phyloP scores from a whole-genome alignment of 2,113 vertebrate genomes.

The Zingel zingel region DNA sequence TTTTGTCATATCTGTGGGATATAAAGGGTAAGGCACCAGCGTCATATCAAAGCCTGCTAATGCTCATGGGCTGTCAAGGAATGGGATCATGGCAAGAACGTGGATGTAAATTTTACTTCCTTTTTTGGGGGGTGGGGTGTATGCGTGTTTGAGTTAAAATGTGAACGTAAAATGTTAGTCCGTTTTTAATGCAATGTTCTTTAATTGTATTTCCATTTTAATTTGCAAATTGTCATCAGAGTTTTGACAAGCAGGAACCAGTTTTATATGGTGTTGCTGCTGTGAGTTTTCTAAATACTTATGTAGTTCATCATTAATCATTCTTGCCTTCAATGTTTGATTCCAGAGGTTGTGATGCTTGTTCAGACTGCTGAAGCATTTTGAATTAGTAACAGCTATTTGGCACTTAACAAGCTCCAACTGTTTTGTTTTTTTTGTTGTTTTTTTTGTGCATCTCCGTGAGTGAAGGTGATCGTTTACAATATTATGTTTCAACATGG shows the following conservation, averaged over 20 bases:
- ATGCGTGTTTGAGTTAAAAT: slow-evolving; percentile 75
- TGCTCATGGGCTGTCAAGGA: slow-evolving; percentile 59
- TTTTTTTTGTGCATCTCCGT: slow-evolving; percentile 59
- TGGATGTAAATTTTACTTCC: slow-evolving; percentile 67
- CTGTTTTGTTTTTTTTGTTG: neutral
- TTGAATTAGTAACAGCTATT: slow-evolving; percentile 66
- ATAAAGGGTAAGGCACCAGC: slow-evolving; percentile 74
- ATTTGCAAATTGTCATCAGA: slow-evolving; percentile 60
- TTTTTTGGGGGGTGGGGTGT: slow-evolving; percentile 34
- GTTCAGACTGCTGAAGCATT: slow-evolving; percentile 73
- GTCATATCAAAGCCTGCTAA: slow-evolving; percentile 68
- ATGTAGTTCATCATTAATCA: slow-evolving; percentile 61
- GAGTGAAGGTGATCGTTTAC: slow-evolving; percentile 84
- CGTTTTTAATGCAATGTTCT: slow-evolving; percentile 60
- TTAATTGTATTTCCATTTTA: slow-evolving; percentile 66
- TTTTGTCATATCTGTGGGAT: slow-evolving; percentile 65
- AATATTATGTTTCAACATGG: slow-evolving; percentile 67
- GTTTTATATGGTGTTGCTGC: slow-evolving; percentile 69
- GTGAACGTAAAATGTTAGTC: slow-evolving; percentile 75
- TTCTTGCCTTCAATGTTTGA: slow-evolving; percentile 75
- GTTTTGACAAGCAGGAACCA: slow-evolving; percentile 58
- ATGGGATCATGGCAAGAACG: slow-evolving; percentile 71
- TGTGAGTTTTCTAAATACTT: slow-evolving; percentile 59
- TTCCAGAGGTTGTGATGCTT: slow-evolving; percentile 76
- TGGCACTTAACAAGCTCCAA: slow-evolving; percentile 78